Evolutionary conservation across 2,113 vertebrate species (phyloP).

Genomic region (Phrynosoma platyrhinos): DNA sequence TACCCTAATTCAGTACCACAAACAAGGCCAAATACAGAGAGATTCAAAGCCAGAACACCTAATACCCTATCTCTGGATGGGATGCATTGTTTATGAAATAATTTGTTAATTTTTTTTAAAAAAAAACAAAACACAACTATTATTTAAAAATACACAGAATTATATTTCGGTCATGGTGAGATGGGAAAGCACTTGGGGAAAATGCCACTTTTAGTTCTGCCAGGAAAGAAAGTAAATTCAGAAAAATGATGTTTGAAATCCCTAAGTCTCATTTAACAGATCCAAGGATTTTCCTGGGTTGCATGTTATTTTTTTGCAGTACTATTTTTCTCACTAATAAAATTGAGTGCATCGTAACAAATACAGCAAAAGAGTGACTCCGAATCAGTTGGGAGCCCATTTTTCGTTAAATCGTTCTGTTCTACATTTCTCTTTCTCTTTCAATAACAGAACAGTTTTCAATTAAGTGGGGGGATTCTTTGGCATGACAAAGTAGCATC

Average conservation of each 20-base stretch:
- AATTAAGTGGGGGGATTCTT: background rate
- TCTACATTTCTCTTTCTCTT: background rate
- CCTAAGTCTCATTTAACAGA: background rate
- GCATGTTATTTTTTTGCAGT: background rate
- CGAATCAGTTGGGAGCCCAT: background rate
- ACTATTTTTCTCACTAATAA: background rate
- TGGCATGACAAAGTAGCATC: constrained; percentile 40
- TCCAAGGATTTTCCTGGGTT: background rate
- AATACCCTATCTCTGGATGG: too few species aligned
- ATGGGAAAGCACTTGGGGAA: background rate
- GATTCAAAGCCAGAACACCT: too few species aligned
- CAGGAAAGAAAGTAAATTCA: background rate
- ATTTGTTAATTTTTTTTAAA: too few species aligned
- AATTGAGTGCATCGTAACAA: background rate
- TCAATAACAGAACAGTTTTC: background rate
- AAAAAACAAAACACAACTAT: too few species aligned
- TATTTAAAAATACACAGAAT: too few species aligned
- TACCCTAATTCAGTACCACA: too few species aligned
- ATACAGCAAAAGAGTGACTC: background rate
- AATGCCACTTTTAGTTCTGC: background rate
- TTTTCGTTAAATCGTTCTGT: background rate
- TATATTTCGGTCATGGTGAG: background rate
- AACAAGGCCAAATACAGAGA: too few species aligned
- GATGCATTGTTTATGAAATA: too few species aligned
- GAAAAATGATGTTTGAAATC: background rate